Evolutionary conservation across 1,140 invertebrate genomes (phyloP).

Genomic region (Amphibalanus amphitrite): DNA sequence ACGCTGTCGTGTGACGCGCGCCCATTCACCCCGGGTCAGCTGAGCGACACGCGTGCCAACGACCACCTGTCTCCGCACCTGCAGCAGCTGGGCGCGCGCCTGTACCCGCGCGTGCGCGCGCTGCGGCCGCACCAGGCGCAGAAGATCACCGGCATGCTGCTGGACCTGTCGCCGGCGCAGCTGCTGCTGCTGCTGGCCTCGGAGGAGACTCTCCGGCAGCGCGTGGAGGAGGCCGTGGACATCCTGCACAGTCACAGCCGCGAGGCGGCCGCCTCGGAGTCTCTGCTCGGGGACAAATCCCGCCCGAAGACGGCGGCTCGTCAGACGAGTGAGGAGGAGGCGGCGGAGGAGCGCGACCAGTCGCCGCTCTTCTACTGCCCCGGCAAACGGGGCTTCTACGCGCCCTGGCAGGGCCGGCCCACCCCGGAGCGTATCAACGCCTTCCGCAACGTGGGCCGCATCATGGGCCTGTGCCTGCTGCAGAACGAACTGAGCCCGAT

Average conservation of each 20-base stretch:
- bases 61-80: constrained; percentile 77
- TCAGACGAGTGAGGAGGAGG: constrained; percentile 6
- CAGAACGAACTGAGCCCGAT: constrained; percentile 98
- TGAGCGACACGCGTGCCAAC: constrained; percentile 35
- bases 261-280: constrained; percentile 40
- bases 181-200: constrained; percentile 77
- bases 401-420: constrained; percentile 75
- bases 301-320: not conserved
- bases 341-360: constrained; percentile 49
- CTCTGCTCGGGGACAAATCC: constrained; percentile 34
- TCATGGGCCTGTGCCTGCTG: constrained; percentile 88
- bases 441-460: constrained; percentile 93
- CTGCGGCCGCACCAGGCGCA: constrained; percentile 70
- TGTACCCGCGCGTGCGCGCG: constrained; percentile 69
- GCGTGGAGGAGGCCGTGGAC: constrained; percentile 87
- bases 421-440: constrained; percentile 85
- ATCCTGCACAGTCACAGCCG: constrained; percentile 49
- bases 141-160: constrained; percentile 93
- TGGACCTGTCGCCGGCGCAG: constrained; percentile 86
- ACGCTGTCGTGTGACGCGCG: constrained; percentile 47
- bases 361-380: constrained; percentile 93
- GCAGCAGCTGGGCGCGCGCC: constrained; percentile 74
- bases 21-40: constrained; percentile 38
- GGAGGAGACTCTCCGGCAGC: constrained; percentile 74
- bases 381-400: constrained; percentile 90